Base-by-base conservation (phyloP, 2,113 vertebrate species). In the Opisthocomus hoazin region DNA sequence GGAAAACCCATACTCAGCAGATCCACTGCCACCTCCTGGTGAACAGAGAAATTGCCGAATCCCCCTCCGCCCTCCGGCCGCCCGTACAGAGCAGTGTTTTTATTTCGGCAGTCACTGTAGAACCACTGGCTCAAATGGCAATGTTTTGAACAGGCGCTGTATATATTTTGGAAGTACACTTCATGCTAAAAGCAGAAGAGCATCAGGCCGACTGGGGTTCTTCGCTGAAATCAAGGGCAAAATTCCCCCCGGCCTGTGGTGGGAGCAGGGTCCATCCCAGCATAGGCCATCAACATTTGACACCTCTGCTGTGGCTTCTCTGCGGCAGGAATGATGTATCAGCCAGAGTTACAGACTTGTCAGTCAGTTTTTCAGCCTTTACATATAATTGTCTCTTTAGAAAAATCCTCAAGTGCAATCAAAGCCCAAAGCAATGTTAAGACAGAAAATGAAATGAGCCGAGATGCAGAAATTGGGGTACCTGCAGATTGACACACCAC, bases 11-110 rank as follows among this genome's bases (percentile, higher is more conserved):
- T 64, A 79, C 24, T 85, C 57, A 87, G 81, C 64, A 97, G 89
- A 71, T 19, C 75, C 27, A 92, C 94, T 97, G 93, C 98, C 98
- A 97, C 96, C 98, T 98, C 81, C 97, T 98, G 98, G 98, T 84
- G 54, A 53, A n/a, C 46, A 53, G 64, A 87, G 96, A 79, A 94
- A 96, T 7, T 94, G 71, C 88, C 24, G 27, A 7, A 6, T 50
- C 29, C 57, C 2, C 1, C 70, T 70, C 53, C 43, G 46, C 73
- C 83, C 74, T 0, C 60, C 5, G 6, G 19, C 50, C 19, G 39
- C 60, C 29, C 9, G 2, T 17, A 1, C 3, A 12, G 4, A 11
- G 5, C 1, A 15, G 63, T 21, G 0, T 12, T 69, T 43, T 32
- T 26, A 10, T 30, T 46, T 18, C 58, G 37, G 58, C 68, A 22